A percentile compares a stretch with the other conserved stretches of the same genome.
Evolutionary conservation across 1,140 invertebrate genomes (phyloP).

Genomic region (Rhagoletis zephyria): DNA sequence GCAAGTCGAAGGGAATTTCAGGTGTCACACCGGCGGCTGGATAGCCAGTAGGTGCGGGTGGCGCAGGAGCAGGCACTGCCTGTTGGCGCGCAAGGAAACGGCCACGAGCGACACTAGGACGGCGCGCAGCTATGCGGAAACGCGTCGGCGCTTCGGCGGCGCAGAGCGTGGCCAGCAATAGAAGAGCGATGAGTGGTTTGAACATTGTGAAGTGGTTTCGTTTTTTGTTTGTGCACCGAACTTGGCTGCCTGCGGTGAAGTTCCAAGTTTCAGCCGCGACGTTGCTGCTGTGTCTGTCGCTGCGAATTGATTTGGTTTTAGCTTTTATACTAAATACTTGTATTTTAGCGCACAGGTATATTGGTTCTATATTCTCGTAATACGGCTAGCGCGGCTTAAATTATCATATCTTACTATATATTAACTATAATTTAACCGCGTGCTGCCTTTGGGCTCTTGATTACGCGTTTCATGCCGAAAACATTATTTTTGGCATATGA

Average conservation of each 20-base stretch:
- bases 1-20: conserved; percentile 66
- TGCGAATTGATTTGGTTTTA: not conserved
- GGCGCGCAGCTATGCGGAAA: conserved; percentile 66
- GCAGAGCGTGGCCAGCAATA: not conserved
- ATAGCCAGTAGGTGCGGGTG: conserved; percentile 57
- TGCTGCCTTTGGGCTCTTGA: not conserved
- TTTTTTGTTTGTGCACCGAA: not conserved
- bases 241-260: not conserved
- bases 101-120: conserved; percentile 53
- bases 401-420: not conserved
- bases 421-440: not conserved
- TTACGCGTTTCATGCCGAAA: not conserved
- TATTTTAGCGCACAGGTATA: not conserved
- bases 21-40: conserved; percentile 66
- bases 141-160: conserved; percentile 29
- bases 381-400: not conserved
- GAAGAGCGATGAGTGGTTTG: not conserved
- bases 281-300: not conserved
- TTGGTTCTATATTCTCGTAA: not conserved
- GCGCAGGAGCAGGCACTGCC: not conserved
- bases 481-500: not conserved
- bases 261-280: not conserved
- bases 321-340: conserved; percentile 27
- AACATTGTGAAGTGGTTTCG: conserved; percentile 11
- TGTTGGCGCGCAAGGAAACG: conserved; percentile 44